These are phyloP conservation scores for Drosophila simulans DNA, from an alignment of 1,140 invertebrate species.

Conservation along the genomic window DNA sequence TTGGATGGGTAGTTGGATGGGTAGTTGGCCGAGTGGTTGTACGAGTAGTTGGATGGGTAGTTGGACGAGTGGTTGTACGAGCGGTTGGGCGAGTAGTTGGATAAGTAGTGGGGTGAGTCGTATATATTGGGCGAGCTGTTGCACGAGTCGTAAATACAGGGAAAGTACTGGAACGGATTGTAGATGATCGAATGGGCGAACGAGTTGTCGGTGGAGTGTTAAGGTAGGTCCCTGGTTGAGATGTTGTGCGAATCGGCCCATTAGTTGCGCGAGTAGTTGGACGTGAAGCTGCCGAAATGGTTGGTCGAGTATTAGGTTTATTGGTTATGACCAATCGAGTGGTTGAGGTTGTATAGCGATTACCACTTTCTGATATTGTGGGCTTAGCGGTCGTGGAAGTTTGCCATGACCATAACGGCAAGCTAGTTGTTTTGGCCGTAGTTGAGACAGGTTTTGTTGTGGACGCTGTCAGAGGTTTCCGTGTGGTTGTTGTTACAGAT, in stretches of 20 bases:
- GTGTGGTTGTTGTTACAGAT: slow-evolving; percentile 30
- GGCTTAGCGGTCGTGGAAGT: slow-evolving; percentile 26
- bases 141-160: not conserved
- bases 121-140: not conserved
- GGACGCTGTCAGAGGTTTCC: slow-evolving; percentile 19
- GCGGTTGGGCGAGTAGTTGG: not conserved
- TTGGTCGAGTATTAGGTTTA: slow-evolving; percentile 4
- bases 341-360: slow-evolving; percentile 20
- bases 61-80: not conserved
- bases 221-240: not conserved
- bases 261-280: slow-evolving; percentile 1
- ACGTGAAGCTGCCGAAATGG: not conserved
- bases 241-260: not conserved
- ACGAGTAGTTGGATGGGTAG: not conserved
- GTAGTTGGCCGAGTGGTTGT: not conserved
- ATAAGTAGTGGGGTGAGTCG: not conserved
- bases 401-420: slow-evolving; percentile 45
- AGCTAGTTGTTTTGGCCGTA: slow-evolving; percentile 18
- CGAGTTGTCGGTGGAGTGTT: not conserved
- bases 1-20: not conserved
- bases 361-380: slow-evolving; percentile 36
- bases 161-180: too few species aligned
- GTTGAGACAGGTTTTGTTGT: slow-evolving; percentile 34
- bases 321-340: slow-evolving; percentile 10
- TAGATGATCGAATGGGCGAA: not conserved